phyloP scores from a whole-genome alignment of 2,888 invertebrate genomes.

The Acleris cristana region DNA sequence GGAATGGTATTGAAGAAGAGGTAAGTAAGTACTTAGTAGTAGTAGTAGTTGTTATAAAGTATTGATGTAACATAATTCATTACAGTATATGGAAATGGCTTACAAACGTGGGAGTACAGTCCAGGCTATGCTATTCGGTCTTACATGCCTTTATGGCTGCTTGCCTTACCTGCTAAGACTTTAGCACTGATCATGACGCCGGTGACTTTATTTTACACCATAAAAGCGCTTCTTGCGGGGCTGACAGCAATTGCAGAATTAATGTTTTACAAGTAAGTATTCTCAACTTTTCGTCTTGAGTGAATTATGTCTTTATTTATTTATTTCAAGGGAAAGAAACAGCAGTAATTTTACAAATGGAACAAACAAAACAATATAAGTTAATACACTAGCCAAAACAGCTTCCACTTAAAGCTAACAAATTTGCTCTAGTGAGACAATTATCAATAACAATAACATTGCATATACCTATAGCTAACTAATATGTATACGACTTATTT shows the following conservation, averaged over 20 bases:
- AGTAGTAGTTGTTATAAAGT: no score
- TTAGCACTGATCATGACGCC: conserved; percentile 91
- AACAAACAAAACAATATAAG: no score
- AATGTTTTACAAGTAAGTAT: conserved; percentile 95
- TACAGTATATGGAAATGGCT: conserved; percentile 94
- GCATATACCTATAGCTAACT: background rate
- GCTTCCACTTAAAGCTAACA: no score
- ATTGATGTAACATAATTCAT: conserved; percentile 44
- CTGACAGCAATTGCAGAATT: conserved; percentile 93
- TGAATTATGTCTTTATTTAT: no score
- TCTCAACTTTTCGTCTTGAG: background rate
- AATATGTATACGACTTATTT: background rate
- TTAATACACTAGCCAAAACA: no score
- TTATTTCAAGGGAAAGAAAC: no score
- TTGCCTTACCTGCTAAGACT: conserved; percentile 94
- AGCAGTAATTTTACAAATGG: no score
- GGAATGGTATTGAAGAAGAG: no score
- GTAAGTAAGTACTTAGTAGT: no score
- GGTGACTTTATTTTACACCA: conserved; percentile 93
- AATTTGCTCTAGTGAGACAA: no score
- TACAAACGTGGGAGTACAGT: conserved; percentile 99
- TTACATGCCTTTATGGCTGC: conserved; percentile 95
- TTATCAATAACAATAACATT: no score
- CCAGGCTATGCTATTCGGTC: conserved; percentile 97
- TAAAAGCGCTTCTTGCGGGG: conserved; percentile 92